A percentile compares a stretch with the other conserved stretches of the same genome.
phyloP scores from a whole-genome alignment of 1,140 invertebrate species.

The Colletes latitarsis region DNA sequence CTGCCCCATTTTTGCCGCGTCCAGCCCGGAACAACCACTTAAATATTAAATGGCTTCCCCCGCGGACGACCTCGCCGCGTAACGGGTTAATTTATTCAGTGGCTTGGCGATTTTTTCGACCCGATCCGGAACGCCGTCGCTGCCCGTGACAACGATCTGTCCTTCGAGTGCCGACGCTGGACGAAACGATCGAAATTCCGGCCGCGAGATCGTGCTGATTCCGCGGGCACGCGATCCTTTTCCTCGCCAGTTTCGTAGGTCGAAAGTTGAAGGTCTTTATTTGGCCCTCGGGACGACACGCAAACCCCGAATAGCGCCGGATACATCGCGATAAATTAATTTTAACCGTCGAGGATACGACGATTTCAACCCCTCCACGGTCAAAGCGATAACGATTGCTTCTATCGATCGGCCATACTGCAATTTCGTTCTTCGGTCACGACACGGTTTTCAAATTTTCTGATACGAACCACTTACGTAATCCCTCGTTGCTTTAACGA shows the following conservation, averaged over 20 bases:
- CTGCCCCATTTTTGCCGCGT: no score
- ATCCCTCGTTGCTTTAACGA: no score
- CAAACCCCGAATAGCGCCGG: not conserved
- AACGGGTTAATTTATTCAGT: conserved; percentile 51
- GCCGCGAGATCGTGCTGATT: conserved; percentile 51
- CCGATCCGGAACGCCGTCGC: conserved; percentile 18
- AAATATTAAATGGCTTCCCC: not conserved
- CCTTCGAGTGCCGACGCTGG: conserved; percentile 53
- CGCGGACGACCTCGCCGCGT: conserved; percentile 7
- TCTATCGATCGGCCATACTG: not conserved
- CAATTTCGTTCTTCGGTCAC: not conserved
- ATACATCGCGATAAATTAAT: not conserved
- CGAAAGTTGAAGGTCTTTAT: conserved; percentile 70
- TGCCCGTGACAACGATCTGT: conserved; percentile 52
- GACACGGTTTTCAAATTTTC: no score
- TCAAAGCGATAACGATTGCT: not conserved
- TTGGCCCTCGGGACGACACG: conserved; percentile 16
- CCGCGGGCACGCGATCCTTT: conserved; percentile 56
- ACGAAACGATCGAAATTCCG: conserved; percentile 50
- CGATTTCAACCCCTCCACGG: not conserved
- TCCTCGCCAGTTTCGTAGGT: conserved; percentile 53
- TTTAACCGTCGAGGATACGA: not conserved
- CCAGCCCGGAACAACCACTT: not conserved
- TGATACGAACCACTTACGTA: no score
- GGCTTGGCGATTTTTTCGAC: conserved; percentile 3